Evolutionary conservation across 2,113 vertebrate species (phyloP), one percentile per base, ranked within the genome.

Genomic region (Indicator maculatus): DNA sequence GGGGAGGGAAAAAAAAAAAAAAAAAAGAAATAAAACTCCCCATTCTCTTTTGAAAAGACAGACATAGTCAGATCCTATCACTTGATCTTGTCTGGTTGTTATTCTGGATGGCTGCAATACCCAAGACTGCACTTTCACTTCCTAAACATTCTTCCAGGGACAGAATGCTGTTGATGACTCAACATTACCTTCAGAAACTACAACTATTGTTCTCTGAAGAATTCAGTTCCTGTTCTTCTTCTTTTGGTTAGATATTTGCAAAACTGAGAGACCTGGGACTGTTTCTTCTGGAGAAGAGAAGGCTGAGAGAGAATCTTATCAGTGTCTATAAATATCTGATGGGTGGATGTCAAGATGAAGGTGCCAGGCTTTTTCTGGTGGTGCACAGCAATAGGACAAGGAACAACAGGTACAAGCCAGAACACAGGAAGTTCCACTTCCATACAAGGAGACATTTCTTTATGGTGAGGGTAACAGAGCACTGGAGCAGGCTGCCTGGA

Each of bases 101-200:
- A 59, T 86, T 87, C 90, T 89, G 86, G 86, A 67, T 76, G 88
- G 24, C 45, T 72, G 65, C 83, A 89, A 81, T 83, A 80, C 69
- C 50, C 93, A 81, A 74, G 59, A 76, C 81, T 86, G 86, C 92
- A 94, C 94, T 97, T 97, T 96, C 96, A 97, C 95, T 97, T 97
- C 97, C 96, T 94, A 73, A 93, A 90, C 76, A 60, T 85, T 85
- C 75, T 93, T 89, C 61, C 44, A 87, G 58, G 45, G 59, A 6
- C 61, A 78, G 83, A 92, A 94, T 60, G 56, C 41, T 84, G 83
- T 36, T 93, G 94, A 95, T 95, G 94, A 93, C 87, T 96, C 92
- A 94, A 78, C 61, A 56, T 83, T 83, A 93, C 81, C 86, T 96
- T 79, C 86, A 94, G 95, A 92, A 95, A 95, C 56, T 92, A 82